Conservation (phyloP, 2,797 vertebrate species). For the Gambelia wislizenii region DNA sequence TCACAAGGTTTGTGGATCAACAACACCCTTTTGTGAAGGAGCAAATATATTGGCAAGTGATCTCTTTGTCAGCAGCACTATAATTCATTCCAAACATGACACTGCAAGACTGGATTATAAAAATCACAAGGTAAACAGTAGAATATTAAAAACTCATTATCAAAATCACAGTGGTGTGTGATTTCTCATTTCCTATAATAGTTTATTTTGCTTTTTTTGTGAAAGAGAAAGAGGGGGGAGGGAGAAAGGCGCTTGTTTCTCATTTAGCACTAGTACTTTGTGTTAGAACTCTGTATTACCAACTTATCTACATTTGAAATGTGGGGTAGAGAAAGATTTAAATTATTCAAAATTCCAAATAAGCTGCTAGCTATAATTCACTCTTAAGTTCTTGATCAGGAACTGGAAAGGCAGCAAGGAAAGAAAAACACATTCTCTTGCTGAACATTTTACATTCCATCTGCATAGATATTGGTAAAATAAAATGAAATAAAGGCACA, state of each 20-base stretch:
- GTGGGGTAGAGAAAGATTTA: constrained; percentile 58
- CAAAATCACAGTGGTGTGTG: not conserved
- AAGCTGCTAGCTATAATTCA: constrained; percentile 67
- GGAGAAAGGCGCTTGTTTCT: not conserved
- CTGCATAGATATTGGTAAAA: constrained; percentile 71
- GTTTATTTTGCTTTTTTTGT: not conserved
- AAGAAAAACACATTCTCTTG: constrained; percentile 20
- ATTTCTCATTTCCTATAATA: constrained; percentile 33
- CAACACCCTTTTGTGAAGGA: not conserved
- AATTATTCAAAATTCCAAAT: constrained; percentile 71
- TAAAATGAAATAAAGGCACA: constrained; percentile 64
- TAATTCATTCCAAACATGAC: constrained; percentile 25
- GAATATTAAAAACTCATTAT: constrained; percentile 37
- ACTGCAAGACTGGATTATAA: constrained; percentile 13
- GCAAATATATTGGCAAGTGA: not conserved
- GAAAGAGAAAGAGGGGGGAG: not conserved
- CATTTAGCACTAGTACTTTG: constrained; percentile 36
- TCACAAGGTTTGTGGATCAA: not conserved
- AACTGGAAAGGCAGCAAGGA: constrained; percentile 58
- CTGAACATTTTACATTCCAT: constrained; percentile 72
- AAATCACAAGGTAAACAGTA: constrained; percentile 22
- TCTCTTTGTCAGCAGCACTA: not conserved
- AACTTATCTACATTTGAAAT: constrained; percentile 56
- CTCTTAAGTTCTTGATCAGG: constrained; percentile 66
- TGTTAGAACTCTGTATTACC: constrained; percentile 46